Evolutionary conservation across 1,140 invertebrate species (phyloP).

Genomic region (Hyles vespertilio): DNA sequence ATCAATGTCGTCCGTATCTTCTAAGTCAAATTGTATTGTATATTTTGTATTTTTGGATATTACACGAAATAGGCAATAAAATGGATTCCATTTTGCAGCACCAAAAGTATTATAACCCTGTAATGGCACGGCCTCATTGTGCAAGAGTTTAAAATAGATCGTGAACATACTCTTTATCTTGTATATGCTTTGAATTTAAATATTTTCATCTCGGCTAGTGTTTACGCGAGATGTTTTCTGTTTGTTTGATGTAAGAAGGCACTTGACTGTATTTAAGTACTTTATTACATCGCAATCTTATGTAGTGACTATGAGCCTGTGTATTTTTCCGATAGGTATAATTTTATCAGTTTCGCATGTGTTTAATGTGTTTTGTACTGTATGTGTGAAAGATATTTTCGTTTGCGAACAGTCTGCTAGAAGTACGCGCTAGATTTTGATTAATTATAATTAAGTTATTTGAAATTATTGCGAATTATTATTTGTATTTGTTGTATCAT

Average conservation of each 20-base stretch:
- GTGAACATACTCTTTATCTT: conserved; percentile 3
- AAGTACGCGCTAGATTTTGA: no score
- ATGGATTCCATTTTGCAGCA: no score
- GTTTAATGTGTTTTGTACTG: conserved; percentile 5
- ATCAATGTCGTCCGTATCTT: conserved; percentile 16
- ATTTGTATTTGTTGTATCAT: no score
- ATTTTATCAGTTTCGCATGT: background rate
- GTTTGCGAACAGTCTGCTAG: no score
- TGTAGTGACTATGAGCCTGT: background rate
- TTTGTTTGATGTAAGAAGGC: conserved; percentile 12
- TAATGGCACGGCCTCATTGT: no score
- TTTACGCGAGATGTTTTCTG: background rate
- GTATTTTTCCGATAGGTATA: background rate
- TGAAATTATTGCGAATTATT: no score
- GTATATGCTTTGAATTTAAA: conserved; percentile 17
- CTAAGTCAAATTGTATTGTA: conserved; percentile 20
- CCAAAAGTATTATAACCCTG: no score
- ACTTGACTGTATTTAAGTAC: conserved; percentile 25
- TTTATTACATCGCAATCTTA: conserved; percentile 11
- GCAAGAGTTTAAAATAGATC: conserved; percentile 6
- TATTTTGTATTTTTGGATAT: conserved; percentile 10
- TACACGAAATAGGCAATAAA: no score
- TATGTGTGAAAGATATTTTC: background rate
- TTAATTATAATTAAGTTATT: no score
- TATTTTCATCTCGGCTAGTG: conserved; percentile 10